phyloP scores from a whole-genome alignment of 2,113 vertebrate genomes.

The Marmota flaviventris region DNA sequence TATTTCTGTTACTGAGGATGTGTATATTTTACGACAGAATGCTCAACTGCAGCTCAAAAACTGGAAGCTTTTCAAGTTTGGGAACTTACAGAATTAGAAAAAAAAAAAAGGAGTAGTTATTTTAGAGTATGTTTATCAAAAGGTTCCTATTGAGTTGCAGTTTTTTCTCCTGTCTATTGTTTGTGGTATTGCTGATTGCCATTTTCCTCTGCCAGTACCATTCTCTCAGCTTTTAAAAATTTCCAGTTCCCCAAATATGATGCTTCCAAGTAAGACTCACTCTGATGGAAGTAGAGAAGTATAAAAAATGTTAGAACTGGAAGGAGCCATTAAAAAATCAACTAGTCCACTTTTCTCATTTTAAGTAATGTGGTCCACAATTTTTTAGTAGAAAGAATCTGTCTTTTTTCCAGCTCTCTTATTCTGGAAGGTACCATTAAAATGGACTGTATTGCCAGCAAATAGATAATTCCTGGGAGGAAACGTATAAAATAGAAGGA shows the following conservation, averaged over 20 bases:
- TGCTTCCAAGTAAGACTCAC: constrained; percentile 39
- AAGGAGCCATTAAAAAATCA: not conserved
- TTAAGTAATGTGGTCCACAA: not conserved
- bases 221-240: constrained; percentile 77
- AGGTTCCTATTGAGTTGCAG: constrained; percentile 54
- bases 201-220: constrained; percentile 62
- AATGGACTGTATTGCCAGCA: not conserved
- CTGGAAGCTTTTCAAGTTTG: constrained; percentile 37
- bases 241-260: constrained; percentile 44
- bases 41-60: not conserved
- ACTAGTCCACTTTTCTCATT: not conserved
- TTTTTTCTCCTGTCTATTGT: constrained; percentile 77
- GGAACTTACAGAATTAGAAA: constrained; percentile 65
- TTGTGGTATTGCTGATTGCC: constrained; percentile 69
- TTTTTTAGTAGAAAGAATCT: not conserved
- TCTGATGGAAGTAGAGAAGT: not conserved
- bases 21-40: constrained; percentile 46
- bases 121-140: constrained; percentile 59
- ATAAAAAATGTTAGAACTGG: constrained; percentile 15
- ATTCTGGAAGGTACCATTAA: not conserved
- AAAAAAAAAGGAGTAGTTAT: constrained; percentile 60
- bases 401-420: constrained; percentile 9
- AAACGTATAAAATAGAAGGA: constrained; percentile 58
- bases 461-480: constrained; percentile 51
- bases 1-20: constrained; percentile 13